Evolutionary conservation across 2,797 vertebrate species (phyloP), one percentile per base, ranked within the genome.

Genomic region (Astyanax mexicanus): DNA sequence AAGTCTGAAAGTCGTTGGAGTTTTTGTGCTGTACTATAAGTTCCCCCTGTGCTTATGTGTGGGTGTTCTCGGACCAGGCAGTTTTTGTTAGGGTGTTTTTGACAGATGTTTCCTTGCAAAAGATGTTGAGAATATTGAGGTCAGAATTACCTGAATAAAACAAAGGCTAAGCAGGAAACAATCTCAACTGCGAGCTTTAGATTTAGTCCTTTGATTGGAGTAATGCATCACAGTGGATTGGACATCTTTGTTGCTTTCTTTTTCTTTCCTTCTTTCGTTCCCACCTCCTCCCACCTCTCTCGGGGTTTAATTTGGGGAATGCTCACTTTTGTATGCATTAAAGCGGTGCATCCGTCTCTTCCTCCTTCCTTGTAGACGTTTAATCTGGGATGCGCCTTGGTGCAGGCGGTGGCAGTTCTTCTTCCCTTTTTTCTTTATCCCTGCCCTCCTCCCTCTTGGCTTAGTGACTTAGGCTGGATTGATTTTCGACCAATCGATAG

Each of bases 401-500:
- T 47, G 45, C 49, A 13, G n/a, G 11, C 71, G 17, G 11, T 27
- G 38, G 47, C 61, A 62, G 51, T 57, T 38, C 54, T 29, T 13
- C 42, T 42, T 70, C 9, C 6, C 29, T 38, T 76, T 64, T 13
- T 23, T 23, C 6, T 49, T 29, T 40, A 6, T 21, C 32, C 29
- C 65, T 47, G 27, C 19, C 64, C 77, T 49, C 84, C 81, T 88
- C 84, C 80, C 75, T 84, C 68, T 83, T 75, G 81, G 70, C 80
- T 86, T 83, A 76, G 81, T 83, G 86, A 86, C 85, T 88, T 79
- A 54, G 85, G 78, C 79, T 69, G 76, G 77, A 93, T 93, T 79
- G 90, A 93, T 92, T 92, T 88, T 79, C 60, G 57, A 64, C 79
- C 78, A 86, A 91, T 93, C 92, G 49, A 94, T 94, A 82, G 75